Percentiles rank a stretch among this genome's conserved stretches.
Conservation (phyloP, 2,888 invertebrate species). For the Pimpla rufipes region DNA sequence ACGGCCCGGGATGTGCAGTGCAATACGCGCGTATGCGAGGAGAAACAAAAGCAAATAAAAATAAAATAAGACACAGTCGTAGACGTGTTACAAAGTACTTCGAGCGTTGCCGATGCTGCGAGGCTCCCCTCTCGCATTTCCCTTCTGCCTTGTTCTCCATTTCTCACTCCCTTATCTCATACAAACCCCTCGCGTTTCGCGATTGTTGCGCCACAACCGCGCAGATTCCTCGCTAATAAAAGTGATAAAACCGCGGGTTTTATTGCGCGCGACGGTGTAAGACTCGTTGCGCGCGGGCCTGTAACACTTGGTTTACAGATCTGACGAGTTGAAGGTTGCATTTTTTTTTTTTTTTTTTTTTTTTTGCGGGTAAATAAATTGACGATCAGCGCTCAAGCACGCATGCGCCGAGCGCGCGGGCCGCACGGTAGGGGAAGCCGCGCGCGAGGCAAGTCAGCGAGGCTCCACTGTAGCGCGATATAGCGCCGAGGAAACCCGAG, state of each 20-base stretch:
- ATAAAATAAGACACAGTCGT: neutral
- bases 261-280: conserved; percentile 24
- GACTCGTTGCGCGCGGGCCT: neutral
- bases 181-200: conserved; percentile 5
- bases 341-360: neutral
- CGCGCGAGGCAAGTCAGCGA: neutral
- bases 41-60: too few species aligned
- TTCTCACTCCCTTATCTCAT: conserved; percentile 30
- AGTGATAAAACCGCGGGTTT: conserved; percentile 25
- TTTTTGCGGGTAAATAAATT: too few species aligned
- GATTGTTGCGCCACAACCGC: conserved; percentile 39
- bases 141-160: conserved; percentile 7
- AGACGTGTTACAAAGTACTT: conserved; percentile 27
- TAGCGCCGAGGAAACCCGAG: conserved; percentile 19
- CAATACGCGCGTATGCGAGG: conserved; percentile 5
- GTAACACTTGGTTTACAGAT: conserved; percentile 22
- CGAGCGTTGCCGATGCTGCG: conserved; percentile 16
- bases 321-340: conserved; percentile 1
- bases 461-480: neutral
- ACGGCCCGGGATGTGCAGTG: conserved; percentile 4
- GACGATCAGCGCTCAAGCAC: too few species aligned
- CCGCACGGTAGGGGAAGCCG: neutral
- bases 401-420: neutral
- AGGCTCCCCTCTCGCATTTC: conserved; percentile 3
- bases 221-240: conserved; percentile 1